phyloP scores from a whole-genome alignment of 2,888 invertebrate species.

The Helleia helle region DNA sequence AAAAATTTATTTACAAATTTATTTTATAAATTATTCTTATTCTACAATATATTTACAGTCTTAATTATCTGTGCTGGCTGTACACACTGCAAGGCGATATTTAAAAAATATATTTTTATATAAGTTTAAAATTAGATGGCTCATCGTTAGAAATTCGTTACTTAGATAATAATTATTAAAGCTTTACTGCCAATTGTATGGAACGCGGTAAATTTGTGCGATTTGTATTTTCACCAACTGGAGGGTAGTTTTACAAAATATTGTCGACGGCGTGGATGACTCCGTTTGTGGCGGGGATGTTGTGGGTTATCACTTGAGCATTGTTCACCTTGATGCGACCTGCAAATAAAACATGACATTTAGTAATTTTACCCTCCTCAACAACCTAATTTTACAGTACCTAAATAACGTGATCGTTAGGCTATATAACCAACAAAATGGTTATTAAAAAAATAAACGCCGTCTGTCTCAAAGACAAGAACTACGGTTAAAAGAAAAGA shows the following conservation, averaged over 20 bases:
- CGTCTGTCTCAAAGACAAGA: too few species aligned
- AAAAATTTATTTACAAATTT: conserved; percentile 64
- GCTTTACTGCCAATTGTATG: neutral
- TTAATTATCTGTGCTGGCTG: conserved; percentile 29
- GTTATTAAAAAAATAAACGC: too few species aligned
- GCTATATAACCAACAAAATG: too few species aligned
- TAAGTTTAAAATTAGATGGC: neutral
- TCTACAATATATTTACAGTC: conserved; percentile 66
- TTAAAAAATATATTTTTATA: neutral
- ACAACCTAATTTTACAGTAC: too few species aligned
- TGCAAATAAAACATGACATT: conserved; percentile 41
- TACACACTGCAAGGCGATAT: conserved; percentile 2
- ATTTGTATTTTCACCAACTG: conserved; percentile 11
- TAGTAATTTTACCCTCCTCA: neutral
- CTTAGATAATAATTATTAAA: neutral
- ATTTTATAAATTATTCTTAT: conserved; percentile 61
- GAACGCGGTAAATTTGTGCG: neutral
- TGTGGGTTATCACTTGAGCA: conserved; percentile 85
- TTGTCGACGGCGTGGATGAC: conserved; percentile 88
- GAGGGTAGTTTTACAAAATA: conserved; percentile 40
- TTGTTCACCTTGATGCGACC: conserved; percentile 90
- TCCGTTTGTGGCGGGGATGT: conserved; percentile 91
- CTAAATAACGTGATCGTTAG: too few species aligned
- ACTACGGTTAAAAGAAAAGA: too few species aligned
- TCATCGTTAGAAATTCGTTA: neutral